Evolutionary conservation across 2,888 invertebrate genomes (phyloP), one percentile per base, ranked within the genome.

Genomic region (Drosophila birchii): DNA sequence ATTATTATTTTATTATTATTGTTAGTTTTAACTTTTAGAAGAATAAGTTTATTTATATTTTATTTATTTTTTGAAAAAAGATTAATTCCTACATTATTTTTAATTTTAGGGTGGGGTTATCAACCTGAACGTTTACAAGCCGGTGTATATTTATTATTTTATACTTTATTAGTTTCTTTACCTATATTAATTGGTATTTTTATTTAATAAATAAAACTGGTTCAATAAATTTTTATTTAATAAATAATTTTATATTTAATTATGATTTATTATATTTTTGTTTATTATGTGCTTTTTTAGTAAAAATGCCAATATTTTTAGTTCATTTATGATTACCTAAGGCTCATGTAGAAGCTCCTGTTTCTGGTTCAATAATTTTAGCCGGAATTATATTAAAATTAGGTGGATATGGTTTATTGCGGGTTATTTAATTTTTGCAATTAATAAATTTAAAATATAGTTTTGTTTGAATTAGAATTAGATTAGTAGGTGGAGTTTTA

Each of bases 321-420:
- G 91, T 94, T 92, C 95, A 96, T 94, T 93, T 95, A 88, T 96
- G 96, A 90, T 91, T 96, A 34, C 95, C 95, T 71, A 95, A 95
- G 61, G 96, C 96, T 92, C 96, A 96, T 94, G 95, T 96, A 2
- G 96, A 96, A 78, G 96, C 96, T 63, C 95, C 96, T 7, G 93
- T 96, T 77, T 93, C 94, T 3, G 95, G 96, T 0, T 96, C 95
- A 3, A 96, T 96, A 93, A 94, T 96, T 94, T 94, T 96, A 92
- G 96, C 95, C 0, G 95, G 95, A 0, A 93, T 96, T 92, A 94
- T 96, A 88, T 93, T 96, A 92, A 96, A 96, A 90, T 93, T 96
- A 93, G 96, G 96, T 0, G 95, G 95, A 0, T 96, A 95, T 93
- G 95, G 95, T 0, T 80, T 96, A 86, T 91, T 95, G 69, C 95